Percentiles rank a stretch among this genome's conserved stretches.
Conservation (phyloP, 2,797 vertebrate species). For the Naso thynnoides region DNA sequence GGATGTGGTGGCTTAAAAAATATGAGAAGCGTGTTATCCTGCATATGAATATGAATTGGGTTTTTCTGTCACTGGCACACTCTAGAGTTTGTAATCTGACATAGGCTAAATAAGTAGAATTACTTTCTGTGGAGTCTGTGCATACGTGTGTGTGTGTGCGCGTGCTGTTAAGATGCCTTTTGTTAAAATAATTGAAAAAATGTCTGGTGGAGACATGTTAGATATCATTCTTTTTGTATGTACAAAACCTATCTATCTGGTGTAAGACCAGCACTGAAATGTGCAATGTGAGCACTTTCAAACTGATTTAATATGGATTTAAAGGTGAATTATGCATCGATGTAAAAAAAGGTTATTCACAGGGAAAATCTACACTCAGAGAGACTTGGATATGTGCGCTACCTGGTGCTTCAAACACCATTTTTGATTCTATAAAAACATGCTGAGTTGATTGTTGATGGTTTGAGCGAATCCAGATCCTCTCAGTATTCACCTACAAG, state of each 20-base stretch:
- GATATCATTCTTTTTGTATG: conserved; percentile 5
- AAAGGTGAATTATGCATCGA: not conserved
- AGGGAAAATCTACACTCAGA: not conserved
- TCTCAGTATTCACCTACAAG: conserved; percentile 18
- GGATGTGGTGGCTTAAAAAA: conserved; percentile 68
- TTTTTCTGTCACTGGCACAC: conserved; percentile 48
- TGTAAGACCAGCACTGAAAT: not conserved
- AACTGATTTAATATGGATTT: conserved; percentile 20
- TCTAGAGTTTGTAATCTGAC: conserved; percentile 49
- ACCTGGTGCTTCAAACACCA: not conserved
- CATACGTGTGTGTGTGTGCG: not conserved
- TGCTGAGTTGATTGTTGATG: conserved; percentile 24
- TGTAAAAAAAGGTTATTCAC: not conserved
- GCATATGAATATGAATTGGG: conserved; percentile 59
- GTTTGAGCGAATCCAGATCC: conserved; percentile 30
- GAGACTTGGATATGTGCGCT: not conserved
- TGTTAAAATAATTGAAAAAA: conserved; percentile 20
- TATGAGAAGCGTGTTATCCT: conserved; percentile 66
- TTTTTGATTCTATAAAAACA: conserved; percentile 12
- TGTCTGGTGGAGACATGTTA: conserved; percentile 21
- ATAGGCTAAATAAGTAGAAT: conserved; percentile 34
- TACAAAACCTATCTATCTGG: not conserved
- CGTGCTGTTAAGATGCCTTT: not conserved
- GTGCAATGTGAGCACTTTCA: not conserved
- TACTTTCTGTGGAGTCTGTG: conserved; percentile 3